Evolutionary conservation across 2,888 invertebrate species (phyloP).

Genomic region (Drosophila bunnanda): DNA sequence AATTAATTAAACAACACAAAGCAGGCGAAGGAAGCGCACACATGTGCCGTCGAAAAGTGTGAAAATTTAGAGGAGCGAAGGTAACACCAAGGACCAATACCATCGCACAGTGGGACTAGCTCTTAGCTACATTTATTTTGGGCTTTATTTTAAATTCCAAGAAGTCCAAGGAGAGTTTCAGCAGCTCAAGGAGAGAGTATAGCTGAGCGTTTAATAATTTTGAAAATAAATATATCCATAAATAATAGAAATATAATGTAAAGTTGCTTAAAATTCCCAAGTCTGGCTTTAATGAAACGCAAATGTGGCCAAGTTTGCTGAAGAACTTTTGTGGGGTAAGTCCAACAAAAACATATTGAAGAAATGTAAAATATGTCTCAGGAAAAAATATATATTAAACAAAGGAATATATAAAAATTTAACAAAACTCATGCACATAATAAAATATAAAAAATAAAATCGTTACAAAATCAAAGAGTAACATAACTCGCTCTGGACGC

Average conservation of each 20-base stretch:
- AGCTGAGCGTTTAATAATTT: not conserved
- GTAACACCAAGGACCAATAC: slow-evolving; percentile 7
- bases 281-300: not conserved
- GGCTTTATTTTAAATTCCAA: not conserved
- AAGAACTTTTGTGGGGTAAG: not conserved
- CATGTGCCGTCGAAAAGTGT: slow-evolving; percentile 46
- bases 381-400: not conserved
- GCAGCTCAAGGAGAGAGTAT: not conserved
- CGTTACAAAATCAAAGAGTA: too few relatives aligned
- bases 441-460: not conserved
- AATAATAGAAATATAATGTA: not conserved
- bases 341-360: not conserved
- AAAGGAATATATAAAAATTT: not conserved
- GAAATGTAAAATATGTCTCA: not conserved
- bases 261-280: not conserved
- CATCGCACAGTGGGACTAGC: slow-evolving; percentile 9
- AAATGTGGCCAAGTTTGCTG: not conserved
- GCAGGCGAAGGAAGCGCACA: slow-evolving; percentile 47
- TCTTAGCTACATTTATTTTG: too few relatives aligned
- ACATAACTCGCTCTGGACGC: not conserved
- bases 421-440: too few relatives aligned
- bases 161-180: too few relatives aligned
- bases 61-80: slow-evolving; percentile 23
- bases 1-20: slow-evolving; percentile 81
- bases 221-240: not conserved